Percentiles rank a stretch among this genome's conserved stretches.
These are phyloP conservation scores for Orchestes rusci DNA, from an alignment of 2,888 invertebrate genomes.

Conservation along the genomic window DNA sequence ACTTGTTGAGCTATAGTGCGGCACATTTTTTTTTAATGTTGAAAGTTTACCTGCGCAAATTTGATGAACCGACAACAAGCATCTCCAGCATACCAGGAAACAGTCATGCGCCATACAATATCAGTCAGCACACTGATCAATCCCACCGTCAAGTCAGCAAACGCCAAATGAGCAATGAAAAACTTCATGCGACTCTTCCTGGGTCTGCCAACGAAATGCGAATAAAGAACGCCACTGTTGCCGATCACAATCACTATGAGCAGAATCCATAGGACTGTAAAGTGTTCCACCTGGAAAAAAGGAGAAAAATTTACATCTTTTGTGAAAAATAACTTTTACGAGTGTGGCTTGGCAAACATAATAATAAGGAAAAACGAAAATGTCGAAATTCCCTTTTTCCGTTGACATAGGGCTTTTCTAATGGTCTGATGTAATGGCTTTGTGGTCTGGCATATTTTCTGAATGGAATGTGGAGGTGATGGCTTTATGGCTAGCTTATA, in stretches of 20 bases:
- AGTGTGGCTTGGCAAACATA: background rate
- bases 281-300: slow-evolving; percentile 54
- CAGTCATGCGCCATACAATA: slow-evolving; percentile 82
- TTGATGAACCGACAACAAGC: slow-evolving; percentile 80
- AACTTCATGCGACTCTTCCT: slow-evolving; percentile 64
- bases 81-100: slow-evolving; percentile 85
- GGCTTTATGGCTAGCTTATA: no score
- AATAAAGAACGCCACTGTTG: slow-evolving; percentile 56
- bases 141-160: slow-evolving; percentile 79
- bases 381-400: no score
- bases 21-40: no score
- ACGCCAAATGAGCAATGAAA: slow-evolving; percentile 61
- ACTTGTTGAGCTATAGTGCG: no score
- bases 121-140: slow-evolving; percentile 83
- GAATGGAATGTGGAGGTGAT: no score
- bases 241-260: slow-evolving; percentile 58
- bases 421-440: no score
- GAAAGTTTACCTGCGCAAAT: slow-evolving; percentile 72
- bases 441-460: no score
- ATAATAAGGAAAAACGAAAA: background rate
- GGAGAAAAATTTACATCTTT: slow-evolving; percentile 15
- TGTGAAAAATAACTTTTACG: background rate
- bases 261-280: slow-evolving; percentile 55
- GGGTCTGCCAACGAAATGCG: slow-evolving; percentile 53
- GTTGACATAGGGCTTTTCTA: no score